These are phyloP conservation scores for Anguilla rostrata DNA, from an alignment of 2,113 vertebrate species.

Conservation along the genomic window DNA sequence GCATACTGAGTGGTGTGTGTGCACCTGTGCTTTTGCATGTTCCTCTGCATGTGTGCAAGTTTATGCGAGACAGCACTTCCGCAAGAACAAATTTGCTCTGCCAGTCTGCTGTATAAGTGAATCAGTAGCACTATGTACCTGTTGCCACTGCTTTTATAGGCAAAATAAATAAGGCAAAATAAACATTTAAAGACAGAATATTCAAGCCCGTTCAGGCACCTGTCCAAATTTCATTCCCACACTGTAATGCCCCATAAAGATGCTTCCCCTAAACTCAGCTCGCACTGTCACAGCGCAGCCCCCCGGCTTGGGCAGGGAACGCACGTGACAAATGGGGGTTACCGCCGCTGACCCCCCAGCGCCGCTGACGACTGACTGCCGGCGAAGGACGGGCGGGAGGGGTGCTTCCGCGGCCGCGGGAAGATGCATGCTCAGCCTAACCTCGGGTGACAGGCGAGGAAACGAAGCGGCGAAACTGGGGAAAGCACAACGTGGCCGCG, in stretches of 20 bases:
- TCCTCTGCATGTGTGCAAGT: too few species aligned
- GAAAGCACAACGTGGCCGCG: background rate
- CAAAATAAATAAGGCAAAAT: background rate
- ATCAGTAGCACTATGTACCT: background rate
- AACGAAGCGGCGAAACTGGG: constrained; percentile 18
- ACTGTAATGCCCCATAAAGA: background rate
- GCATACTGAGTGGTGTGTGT: too few species aligned
- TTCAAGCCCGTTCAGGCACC: background rate
- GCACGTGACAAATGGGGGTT: background rate
- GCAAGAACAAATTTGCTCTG: background rate
- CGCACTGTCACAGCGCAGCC: background rate
- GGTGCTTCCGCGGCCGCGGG: background rate
- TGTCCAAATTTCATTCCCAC: background rate
- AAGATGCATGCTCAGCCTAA: constrained; percentile 38
- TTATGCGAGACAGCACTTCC: too few species aligned
- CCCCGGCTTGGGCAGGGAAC: background rate
- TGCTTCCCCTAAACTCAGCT: background rate
- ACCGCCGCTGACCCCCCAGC: background rate
- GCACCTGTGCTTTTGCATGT: too few species aligned
- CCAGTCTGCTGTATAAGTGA: background rate
- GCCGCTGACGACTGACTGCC: background rate
- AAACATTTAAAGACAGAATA: background rate
- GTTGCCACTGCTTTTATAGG: background rate
- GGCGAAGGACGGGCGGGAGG: background rate
- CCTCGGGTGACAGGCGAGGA: constrained; percentile 36